Evolutionary conservation across 1,140 invertebrate species (phyloP).

Genomic region (Stegodyphus mimosarum): DNA sequence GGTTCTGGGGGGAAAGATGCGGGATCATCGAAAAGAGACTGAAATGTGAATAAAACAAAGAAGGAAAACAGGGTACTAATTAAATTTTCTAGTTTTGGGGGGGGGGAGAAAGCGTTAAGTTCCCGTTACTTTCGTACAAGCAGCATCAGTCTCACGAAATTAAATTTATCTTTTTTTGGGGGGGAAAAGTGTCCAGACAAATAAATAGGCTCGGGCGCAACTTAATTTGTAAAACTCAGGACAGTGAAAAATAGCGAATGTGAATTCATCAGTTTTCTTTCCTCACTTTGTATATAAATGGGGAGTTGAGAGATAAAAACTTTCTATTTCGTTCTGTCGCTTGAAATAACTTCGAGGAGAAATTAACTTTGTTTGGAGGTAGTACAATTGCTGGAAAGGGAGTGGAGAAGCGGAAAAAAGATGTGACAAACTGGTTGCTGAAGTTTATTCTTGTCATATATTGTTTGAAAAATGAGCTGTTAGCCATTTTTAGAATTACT

Average conservation of each 20-base stretch:
- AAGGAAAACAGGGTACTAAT: background rate
- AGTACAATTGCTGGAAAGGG: background rate
- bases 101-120: background rate
- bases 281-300: background rate
- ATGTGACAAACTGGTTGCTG: too few species aligned
- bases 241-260: conserved; percentile 11
- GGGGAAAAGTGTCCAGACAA: background rate
- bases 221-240: conserved; percentile 14
- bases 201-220: conserved; percentile 8
- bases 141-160: conserved; percentile 2
- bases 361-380: background rate
- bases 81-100: conserved; percentile 15
- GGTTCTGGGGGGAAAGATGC: too few species aligned
- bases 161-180: conserved; percentile 14
- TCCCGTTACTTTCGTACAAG: background rate
- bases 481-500: background rate
- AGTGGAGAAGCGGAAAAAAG: too few species aligned
- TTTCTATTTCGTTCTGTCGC: background rate
- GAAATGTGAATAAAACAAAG: background rate
- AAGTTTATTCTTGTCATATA: background rate
- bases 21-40: too few species aligned
- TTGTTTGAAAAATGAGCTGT: background rate
- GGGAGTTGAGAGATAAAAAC: background rate
- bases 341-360: background rate
- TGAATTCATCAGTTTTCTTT: background rate